Conservation (phyloP, 2,113 vertebrate species). For the Psilopsiagon aymara region DNA sequence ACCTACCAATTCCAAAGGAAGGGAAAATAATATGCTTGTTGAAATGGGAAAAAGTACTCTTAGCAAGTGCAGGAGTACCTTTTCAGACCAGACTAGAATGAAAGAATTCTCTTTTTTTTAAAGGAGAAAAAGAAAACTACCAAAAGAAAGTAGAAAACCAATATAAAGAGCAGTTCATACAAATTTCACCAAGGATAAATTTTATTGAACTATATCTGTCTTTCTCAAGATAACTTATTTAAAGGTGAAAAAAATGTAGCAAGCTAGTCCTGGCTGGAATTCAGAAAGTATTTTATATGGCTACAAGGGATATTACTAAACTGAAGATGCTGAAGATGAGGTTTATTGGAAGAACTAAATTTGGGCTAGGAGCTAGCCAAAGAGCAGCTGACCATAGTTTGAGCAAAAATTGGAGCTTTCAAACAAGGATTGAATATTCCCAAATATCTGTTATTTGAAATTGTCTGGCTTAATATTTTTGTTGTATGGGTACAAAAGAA, state of each 20-base stretch:
- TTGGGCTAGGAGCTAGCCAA: neutral
- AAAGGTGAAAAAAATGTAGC: neutral
- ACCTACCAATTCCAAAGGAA: neutral
- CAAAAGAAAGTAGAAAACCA: neutral
- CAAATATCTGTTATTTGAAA: neutral
- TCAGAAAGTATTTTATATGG: neutral
- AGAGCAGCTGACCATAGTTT: rapidly evolving
- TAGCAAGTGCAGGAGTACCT: neutral
- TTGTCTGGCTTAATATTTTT: neutral
- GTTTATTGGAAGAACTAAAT: neutral
- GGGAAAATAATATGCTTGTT: neutral
- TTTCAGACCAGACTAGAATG: neutral
- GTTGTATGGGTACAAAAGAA: neutral
- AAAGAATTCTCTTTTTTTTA: neutral
- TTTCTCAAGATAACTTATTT: neutral
- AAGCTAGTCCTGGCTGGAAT: neutral
- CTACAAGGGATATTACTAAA: neutral
- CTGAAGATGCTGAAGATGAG: neutral
- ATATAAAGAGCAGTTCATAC: neutral
- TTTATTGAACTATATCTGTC: neutral
- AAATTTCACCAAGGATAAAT: neutral
- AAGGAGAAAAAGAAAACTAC: neutral
- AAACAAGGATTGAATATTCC: neutral
- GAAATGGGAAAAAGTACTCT: neutral
- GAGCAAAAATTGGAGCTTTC: neutral